Base-by-base conservation (phyloP, 2,888 invertebrate species). In the Labia minor region DNA sequence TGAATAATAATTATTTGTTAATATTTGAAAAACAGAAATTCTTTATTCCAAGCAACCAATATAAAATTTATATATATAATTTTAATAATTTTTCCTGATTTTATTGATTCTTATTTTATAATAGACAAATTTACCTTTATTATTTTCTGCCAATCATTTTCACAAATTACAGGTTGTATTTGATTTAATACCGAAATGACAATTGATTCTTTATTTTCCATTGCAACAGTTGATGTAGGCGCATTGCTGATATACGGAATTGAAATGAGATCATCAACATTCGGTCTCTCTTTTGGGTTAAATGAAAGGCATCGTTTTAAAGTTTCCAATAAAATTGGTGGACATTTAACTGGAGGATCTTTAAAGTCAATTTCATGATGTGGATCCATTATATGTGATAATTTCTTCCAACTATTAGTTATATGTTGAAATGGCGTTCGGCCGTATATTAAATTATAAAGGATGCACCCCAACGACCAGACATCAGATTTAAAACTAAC, bases 381-480 rank as follows among this genome's bases (percentile, higher is more conserved):
- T 10, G 88, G 86, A 78, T 88, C 87, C 63, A 85, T 83, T 71
- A 95, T 93, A 68, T 90, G 90, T 71, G 82, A 83, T 66, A 92
- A 81, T 79, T 94, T 94, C 49, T 84, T 84, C 76, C 86, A 83
- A 69, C 85, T 82, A 71, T 86, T 82, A 49, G 81, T 81, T 71
- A 94, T 85, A 77, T 93, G 88, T 61, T 90, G 88, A 78, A 96
- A 98, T 0, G 98, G 98, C 1, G 95, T 93, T 73, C 83, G 83
- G 0, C 91, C 90, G 77, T 95, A 97, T 61, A 95, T 85, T 78
- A 98, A 81, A 77, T 91, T 86, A 80, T 96, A 98, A 69, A 98
- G 82, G 74, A 98, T 98, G 77, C 96, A 97, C 19, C 98, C 98
- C 71, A 98, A 81, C 0, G 96, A 95, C 98, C 98, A 98, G 65